phyloP scores from a whole-genome alignment of 2,113 vertebrate genomes.

The Hemiprocne comata region DNA sequence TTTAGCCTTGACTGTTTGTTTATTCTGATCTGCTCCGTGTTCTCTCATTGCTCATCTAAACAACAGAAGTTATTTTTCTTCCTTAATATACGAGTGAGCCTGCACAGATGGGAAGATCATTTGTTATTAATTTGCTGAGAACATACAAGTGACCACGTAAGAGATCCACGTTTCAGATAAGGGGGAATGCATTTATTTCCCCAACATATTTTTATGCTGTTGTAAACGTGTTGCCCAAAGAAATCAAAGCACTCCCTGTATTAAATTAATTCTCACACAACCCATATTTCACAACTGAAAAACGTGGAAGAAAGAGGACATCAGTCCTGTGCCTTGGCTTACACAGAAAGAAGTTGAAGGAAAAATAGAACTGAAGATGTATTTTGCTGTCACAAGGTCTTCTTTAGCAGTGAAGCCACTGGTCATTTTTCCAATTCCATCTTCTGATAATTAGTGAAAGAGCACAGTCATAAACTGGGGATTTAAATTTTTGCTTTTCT shows the following conservation, averaged over 20 bases:
- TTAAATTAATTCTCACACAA: background rate
- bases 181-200: background rate
- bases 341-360: background rate
- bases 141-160: conserved; percentile 19
- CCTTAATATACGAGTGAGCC: background rate
- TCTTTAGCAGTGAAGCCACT: background rate
- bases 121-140: conserved; percentile 36
- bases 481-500: background rate
- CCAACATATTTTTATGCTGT: background rate
- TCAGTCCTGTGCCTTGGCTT: background rate
- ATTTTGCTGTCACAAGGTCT: background rate
- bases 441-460: background rate
- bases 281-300: background rate
- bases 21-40: background rate
- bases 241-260: background rate
- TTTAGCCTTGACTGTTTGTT: background rate
- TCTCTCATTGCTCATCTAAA: conserved; percentile 44
- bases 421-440: background rate
- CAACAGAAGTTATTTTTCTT: conserved; percentile 63
- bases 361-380: background rate
- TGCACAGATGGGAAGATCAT: conserved; percentile 53
- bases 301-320: background rate
- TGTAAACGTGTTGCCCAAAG: background rate
- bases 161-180: conserved; percentile 27
- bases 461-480: background rate